Evolutionary conservation across 2,888 invertebrate species (phyloP), one percentile per base, ranked within the genome.

Genomic region (Lepidocyrtinus sp.): DNA sequence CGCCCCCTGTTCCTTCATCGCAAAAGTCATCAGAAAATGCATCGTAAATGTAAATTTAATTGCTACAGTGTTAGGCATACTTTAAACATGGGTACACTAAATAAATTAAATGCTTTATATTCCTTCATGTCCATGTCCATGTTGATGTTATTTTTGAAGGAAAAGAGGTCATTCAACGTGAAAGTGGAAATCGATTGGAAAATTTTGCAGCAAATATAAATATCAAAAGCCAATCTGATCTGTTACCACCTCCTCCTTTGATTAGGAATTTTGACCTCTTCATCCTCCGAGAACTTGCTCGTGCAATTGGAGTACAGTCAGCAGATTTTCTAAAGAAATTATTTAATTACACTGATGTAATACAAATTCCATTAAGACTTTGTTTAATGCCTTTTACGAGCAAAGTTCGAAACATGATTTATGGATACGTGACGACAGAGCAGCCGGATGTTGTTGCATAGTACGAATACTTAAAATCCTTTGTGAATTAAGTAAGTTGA

Each of bases 31-130:
- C 67, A 50, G 68, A 62, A 77, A 78, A 67, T 78, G 78, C 72
- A 72, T 78, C 67, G 67, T 72, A 67, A 78, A 78, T 78, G 78
- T 71, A 72, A 68, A 72, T 78, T 72, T 78, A 67, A 78, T 68
- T 65, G 72, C 50, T 64, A 27, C 36, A 12, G 5, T 36, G 12
- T 36, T 36, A n/a, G n/a, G n/a, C n/a, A n/a, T n/a, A n/a, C n/a
- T n/a, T n/a, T n/a, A n/a, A n/a, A n/a, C n/a, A n/a, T n/a, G n/a
- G n/a, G n/a, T n/a, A n/a, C n/a, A n/a, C n/a, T n/a, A n/a, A n/a
- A n/a, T n/a, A n/a, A n/a, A n/a, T n/a, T n/a, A n/a, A n/a, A n/a
- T n/a, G n/a, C n/a, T n/a, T n/a, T n/a, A n/a, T n/a, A 36, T 36
- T 36, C 12, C 36, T 36, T 36, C 5, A 36, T 36, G 5, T 5